phyloP scores from a whole-genome alignment of 1,140 invertebrate genomes.

The Nymphalis io region DNA sequence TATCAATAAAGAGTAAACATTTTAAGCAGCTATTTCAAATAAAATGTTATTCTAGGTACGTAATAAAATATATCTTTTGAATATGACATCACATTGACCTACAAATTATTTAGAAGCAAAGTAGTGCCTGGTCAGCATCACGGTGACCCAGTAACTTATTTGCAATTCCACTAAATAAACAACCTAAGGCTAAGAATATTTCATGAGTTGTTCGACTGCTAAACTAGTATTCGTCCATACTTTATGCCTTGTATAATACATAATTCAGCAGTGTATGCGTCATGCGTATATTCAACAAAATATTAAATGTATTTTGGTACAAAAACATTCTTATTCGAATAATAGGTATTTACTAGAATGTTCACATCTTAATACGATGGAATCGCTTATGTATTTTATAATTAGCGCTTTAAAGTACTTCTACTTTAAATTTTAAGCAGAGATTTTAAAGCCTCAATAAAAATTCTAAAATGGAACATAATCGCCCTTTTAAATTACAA shows the following conservation, averaged over 20 bases:
- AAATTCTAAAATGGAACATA: no score
- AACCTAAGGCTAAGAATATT: slow-evolving; percentile 56
- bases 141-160: slow-evolving; percentile 52
- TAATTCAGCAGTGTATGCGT: slow-evolving; percentile 23
- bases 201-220: slow-evolving; percentile 44
- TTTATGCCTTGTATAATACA: slow-evolving; percentile 30
- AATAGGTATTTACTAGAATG: not conserved
- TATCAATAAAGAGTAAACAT: no score
- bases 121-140: slow-evolving; percentile 45
- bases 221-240: slow-evolving; percentile 37
- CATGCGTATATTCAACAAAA: slow-evolving; percentile 20
- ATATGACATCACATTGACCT: slow-evolving; percentile 4
- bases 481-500: no score
- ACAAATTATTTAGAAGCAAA: slow-evolving; percentile 16
- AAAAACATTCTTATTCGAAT: not conserved
- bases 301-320: not conserved
- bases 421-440: no score
- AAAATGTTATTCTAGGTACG: not conserved
- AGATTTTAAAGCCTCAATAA: no score
- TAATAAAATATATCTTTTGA: not conserved
- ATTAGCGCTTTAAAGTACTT: no score
- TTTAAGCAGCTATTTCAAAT: no score
- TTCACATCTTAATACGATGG: not conserved
- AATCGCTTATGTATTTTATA: not conserved
- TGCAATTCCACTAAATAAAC: slow-evolving; percentile 55